phyloP scores from a whole-genome alignment of 2,797 vertebrate species.

The Chloroceryle inda region DNA sequence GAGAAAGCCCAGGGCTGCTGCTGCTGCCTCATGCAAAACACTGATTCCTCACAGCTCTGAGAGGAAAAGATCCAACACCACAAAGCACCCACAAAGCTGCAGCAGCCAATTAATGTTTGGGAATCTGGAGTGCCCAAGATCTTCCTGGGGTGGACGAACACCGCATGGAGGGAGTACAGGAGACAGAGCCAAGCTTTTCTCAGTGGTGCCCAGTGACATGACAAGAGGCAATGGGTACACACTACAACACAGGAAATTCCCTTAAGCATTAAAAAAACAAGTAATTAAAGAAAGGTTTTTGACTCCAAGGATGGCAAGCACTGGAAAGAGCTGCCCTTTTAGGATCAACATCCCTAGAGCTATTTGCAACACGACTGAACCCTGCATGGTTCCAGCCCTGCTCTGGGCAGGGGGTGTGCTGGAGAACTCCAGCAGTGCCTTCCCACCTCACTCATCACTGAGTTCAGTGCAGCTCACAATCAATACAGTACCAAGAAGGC shows the following conservation, averaged over 20 bases:
- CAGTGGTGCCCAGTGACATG: not conserved
- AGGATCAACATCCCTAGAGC: not conserved
- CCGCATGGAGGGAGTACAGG: not conserved
- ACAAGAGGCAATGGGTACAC: not conserved
- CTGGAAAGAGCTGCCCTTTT: not conserved
- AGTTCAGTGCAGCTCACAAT: not conserved
- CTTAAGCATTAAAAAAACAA: not conserved
- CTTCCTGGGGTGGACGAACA: not conserved
- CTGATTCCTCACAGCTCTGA: not conserved
- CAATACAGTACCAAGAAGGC: not conserved
- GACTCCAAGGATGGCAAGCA: rapidly evolving
- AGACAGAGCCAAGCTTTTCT: not conserved
- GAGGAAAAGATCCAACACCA: not conserved
- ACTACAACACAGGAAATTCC: not conserved
- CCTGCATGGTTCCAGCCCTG: not conserved
- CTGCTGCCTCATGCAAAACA: not conserved
- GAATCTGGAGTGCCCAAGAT: not conserved
- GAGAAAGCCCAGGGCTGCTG: not conserved
- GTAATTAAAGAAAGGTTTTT: not conserved
- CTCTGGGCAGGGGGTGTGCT: not conserved
- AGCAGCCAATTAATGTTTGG: not conserved
- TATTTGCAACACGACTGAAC: not conserved
- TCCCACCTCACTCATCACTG: not conserved
- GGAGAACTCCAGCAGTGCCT: not conserved
- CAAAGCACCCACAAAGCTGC: not conserved